phyloP scores from a whole-genome alignment of 2,888 invertebrate species.

The Ophioninae sp. region DNA sequence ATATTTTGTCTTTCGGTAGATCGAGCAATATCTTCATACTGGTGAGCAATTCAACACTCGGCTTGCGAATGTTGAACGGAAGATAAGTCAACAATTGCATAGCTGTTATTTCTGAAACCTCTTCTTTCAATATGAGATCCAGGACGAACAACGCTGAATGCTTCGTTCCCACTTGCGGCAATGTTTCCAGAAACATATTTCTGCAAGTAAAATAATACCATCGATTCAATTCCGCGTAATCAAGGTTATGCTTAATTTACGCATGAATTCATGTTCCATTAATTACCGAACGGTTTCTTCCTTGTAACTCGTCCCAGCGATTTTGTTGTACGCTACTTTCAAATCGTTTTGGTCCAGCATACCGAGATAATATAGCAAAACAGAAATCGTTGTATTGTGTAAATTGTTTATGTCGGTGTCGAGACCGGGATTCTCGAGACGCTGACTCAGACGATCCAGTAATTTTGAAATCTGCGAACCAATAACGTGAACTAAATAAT shows the following conservation, averaged over 20 bases:
- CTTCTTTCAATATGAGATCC: constrained; percentile 84
- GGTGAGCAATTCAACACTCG: constrained; percentile 82
- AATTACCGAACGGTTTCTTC: constrained; percentile 85
- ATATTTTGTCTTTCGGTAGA: constrained; percentile 76
- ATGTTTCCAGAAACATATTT: constrained; percentile 87
- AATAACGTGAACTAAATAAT: constrained; percentile 19
- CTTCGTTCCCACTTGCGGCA: constrained; percentile 87
- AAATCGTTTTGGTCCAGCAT: constrained; percentile 79
- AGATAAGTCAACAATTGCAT: constrained; percentile 86
- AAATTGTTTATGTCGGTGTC: constrained; percentile 77
- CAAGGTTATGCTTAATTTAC: constrained; percentile 5
- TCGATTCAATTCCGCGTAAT: not conserved
- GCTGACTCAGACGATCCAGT: constrained; percentile 76
- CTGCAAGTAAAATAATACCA: constrained; percentile 71
- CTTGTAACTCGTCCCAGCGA: constrained; percentile 87
- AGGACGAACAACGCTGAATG: constrained; percentile 86
- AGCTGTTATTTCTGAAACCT: constrained; percentile 86
- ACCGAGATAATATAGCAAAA: constrained; percentile 79
- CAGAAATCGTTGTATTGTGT: constrained; percentile 80
- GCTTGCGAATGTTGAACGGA: constrained; percentile 87
- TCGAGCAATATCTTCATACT: constrained; percentile 83
- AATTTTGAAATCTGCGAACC: constrained; percentile 72
- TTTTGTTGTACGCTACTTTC: constrained; percentile 76
- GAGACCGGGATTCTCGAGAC: constrained; percentile 77
- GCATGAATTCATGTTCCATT: not conserved